Base-by-base conservation (phyloP, 2,888 invertebrate genomes). In the Epinotia bilunana region DNA sequence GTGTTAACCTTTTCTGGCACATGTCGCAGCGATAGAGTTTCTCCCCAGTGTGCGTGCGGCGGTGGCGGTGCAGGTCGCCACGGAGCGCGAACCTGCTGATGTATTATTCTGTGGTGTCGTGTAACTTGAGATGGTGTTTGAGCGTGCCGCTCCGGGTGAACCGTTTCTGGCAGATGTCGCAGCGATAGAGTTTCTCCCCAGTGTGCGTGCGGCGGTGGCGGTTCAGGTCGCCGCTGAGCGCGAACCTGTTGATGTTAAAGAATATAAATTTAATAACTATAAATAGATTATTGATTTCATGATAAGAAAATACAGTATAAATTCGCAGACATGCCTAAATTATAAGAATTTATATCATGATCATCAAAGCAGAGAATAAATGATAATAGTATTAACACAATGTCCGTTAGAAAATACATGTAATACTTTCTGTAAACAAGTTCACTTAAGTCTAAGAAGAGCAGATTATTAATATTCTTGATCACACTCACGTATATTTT, bases 11-110 rank as follows among this genome's bases (percentile, higher is more conserved):
- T 9, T 65, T 67, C 65, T 7, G 43, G 55, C 74, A 75, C 1
- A 18, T 18, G 0, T 20, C 28, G 65, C 74, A 75, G 11, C 65
- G 3, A 33, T 57, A 71, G 18, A 61, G 74, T 55, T 75, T 75
- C 61, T 75, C 74, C 3, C 74, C 71, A 0, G 43, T 46, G 71
- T 75, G 71, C 1, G 65, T 18, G 11, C 71, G 74, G 6, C 65
- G 64, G 65, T 75, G 74, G 3, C 74, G 71, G 55, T 23, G 55
- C n/a, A 75, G 28, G 55, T 75, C 74, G 7, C 74, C 74, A 28
- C 70, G 67, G 12, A 75, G 55, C 3, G 71, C 60, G 65, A 75
- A 75, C 3, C 74, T 71, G 63, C 0, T 7, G 6, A 33, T 33
- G 33, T 7, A 6, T 49, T 13, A 16, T 6, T 49, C 57, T 11